Conservation (phyloP, 2,113 vertebrate species). For the Eira barbara region DNA sequence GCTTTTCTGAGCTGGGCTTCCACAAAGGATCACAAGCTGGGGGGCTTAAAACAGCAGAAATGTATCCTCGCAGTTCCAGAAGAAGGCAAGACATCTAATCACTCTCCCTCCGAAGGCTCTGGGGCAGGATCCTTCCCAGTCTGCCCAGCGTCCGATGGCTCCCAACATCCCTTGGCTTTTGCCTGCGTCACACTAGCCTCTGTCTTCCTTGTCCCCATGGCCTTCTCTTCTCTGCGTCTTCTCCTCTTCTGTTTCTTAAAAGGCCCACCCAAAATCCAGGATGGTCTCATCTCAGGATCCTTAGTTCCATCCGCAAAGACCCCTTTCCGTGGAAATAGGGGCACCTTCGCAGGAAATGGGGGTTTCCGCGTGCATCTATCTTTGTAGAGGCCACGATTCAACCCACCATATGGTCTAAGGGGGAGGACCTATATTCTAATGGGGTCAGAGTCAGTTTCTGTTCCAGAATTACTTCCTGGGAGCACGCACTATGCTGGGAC, state of each 20-base stretch:
- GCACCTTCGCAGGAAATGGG: background rate
- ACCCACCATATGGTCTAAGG: background rate
- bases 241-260: background rate
- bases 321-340: background rate
- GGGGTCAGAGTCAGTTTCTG: background rate
- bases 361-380: background rate
- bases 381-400: too few relatives aligned
- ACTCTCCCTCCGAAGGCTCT: rapidly evolving
- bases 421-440: background rate
- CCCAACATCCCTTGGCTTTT: background rate
- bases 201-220: rapidly evolving
- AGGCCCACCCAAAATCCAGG: background rate
- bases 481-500: rapidly evolving
- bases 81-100: background rate
- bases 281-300: background rate
- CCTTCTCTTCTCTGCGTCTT: background rate
- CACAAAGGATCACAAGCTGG: rapidly evolving
- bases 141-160: rapidly evolving
- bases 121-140: too few relatives aligned
- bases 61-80: rapidly evolving
- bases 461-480: rapidly evolving
- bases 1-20: background rate
- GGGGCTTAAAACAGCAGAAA: background rate
- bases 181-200: rapidly evolving
- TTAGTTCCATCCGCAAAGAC: background rate